Evolutionary conservation across 2,888 invertebrate species (phyloP), one percentile per base, ranked within the genome.

Genomic region (Synanthedon formicaeformis): DNA sequence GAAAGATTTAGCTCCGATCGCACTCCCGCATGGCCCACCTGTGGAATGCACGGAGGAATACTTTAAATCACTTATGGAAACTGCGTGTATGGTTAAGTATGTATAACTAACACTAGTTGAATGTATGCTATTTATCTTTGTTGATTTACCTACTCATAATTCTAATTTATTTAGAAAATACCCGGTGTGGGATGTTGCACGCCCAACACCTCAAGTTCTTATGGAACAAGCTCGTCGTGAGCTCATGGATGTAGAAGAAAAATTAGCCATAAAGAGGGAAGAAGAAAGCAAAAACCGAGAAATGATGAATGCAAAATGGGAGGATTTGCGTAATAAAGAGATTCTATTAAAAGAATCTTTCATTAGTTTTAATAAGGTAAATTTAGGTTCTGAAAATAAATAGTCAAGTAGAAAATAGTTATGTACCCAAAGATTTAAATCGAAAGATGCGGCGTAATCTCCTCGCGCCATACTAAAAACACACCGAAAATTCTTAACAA

Each of bases 101-200:
- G 34, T 34, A 34, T 5, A 34, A 34, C 34, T 10, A 34, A 34
- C 34, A 34, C 34, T 34, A 34, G 34, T 34, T 34, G 34, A 34
- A 34, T 34, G 34, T 10, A 2, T 10, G 8, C 10, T 34, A 34
- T 34, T 34, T 6, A 34, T 2, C 2, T 10, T 2, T 34, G 34
- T 34, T 34, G 23, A 23, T 23, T 23, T 23, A 23, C 23, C 23
- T 45, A 11, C 13, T 45, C 14, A 3, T 45, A 45, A 45, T 45
- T 45, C 23, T 10, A 18, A 50, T 12, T 23, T 40, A 27, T 50
- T 34, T 58, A 91, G 91, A 65, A 89, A 89, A 64, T 89, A 89
- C 71, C 91, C 91, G 65, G 89, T 89, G 81, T 91, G 91, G 90
- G 91, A 91, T 62, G 75, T 88, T 0, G 86, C 90, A 0, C 88